These are phyloP conservation scores for Tethya wilhelma DNA, from an alignment of 37 sponge, comb jelly and placozoan genomes.

Conservation along the genomic window DNA sequence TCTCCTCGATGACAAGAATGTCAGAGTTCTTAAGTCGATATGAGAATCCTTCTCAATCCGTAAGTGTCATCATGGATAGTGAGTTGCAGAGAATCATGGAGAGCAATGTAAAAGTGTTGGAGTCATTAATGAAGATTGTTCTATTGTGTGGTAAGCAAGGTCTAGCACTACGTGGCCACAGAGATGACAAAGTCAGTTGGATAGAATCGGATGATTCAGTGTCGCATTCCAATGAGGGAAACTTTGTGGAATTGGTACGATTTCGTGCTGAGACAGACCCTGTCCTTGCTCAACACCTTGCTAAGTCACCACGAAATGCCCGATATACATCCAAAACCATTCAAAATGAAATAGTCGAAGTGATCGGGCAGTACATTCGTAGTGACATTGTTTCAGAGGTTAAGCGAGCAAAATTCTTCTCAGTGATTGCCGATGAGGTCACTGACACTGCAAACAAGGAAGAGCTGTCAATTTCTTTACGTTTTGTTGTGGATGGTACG, in stretches of 20 bases:
- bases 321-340: no score
- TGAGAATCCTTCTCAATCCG: slow-evolving; percentile 10
- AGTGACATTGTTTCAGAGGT: slow-evolving; percentile 25
- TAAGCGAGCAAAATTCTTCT: slow-evolving; percentile 46
- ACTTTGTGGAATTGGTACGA: slow-evolving; percentile 64
- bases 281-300: slow-evolving; percentile 26
- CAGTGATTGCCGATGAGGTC: slow-evolving; percentile 74
- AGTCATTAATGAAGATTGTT: slow-evolving; percentile 64
- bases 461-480: slow-evolving; percentile 46
- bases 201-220: slow-evolving; percentile 5
- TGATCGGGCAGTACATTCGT: slow-evolving; percentile 33
- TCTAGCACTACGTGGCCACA: no score
- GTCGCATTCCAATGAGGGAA: slow-evolving; percentile 55
- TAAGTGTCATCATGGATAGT: slow-evolving; percentile 11
- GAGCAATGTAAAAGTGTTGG: slow-evolving; percentile 49
- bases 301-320: slow-evolving; percentile 68
- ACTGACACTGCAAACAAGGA: slow-evolving; percentile 61
- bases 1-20: background rate
- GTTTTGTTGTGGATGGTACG: slow-evolving; percentile 18
- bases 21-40: slow-evolving; percentile 7
- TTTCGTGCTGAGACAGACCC: slow-evolving; percentile 75
- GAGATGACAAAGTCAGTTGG: slow-evolving; percentile 58
- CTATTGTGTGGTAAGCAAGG: no score
- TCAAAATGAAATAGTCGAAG: slow-evolving; percentile 64
- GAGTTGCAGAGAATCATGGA: slow-evolving; percentile 28